Percentiles rank a stretch among this genome's conserved stretches.
These are phyloP conservation scores for Gorsachius magnificus DNA, from an alignment of 2,797 vertebrate species.

Conservation along the genomic window DNA sequence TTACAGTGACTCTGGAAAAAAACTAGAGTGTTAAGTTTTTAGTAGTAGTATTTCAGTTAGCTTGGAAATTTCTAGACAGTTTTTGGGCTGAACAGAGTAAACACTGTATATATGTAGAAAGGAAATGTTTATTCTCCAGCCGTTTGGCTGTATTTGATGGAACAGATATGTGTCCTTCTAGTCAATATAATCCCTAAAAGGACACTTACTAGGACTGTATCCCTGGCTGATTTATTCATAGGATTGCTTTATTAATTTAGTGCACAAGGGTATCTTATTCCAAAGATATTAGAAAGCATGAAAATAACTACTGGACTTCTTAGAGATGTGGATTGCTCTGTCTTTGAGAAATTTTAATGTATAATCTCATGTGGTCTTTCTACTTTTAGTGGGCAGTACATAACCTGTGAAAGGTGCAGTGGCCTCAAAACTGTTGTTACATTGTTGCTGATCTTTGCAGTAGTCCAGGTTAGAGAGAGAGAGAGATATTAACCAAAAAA, in stretches of 20 bases:
- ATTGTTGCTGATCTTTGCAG: not conserved
- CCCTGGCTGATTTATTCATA: not conserved
- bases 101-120: not conserved
- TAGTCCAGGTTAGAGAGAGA: not conserved
- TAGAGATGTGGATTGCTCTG: not conserved
- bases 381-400: not conserved
- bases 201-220: not conserved
- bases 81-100: not conserved
- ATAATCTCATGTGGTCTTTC: not conserved
- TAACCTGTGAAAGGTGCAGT: not conserved
- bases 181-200: not conserved
- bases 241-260: constrained; percentile 37
- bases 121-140: not conserved
- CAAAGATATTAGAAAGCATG: not conserved
- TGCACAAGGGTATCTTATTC: not conserved
- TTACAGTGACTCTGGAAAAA: not conserved
- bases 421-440: not conserved
- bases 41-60: not conserved
- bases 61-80: not conserved
- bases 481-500: not conserved
- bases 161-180: not conserved
- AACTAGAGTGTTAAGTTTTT: not conserved
- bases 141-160: not conserved
- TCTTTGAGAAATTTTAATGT: not conserved
- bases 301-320: not conserved